Evolutionary conservation across 2,797 vertebrate species (phyloP).

Genomic region (Crenuchus spilurus): DNA sequence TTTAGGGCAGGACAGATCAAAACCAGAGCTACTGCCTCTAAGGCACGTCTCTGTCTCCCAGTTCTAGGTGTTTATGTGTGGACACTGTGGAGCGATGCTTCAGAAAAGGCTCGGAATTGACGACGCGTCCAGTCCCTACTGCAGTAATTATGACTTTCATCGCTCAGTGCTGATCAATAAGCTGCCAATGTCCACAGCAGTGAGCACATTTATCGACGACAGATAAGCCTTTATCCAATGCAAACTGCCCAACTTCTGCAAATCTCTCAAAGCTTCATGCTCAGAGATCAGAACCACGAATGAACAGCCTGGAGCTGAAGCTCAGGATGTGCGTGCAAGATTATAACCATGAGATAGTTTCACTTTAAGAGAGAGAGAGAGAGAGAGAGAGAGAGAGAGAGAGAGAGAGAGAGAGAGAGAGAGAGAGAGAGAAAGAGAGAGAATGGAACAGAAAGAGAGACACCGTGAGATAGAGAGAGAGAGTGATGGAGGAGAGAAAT

Average conservation of each 20-base stretch:
- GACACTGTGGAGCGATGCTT: background rate
- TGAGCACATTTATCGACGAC: background rate
- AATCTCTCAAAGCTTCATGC: background rate
- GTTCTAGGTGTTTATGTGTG: background rate
- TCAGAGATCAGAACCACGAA: background rate
- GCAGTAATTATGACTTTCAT: background rate
- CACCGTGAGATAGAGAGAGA: background rate
- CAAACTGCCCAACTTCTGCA: background rate
- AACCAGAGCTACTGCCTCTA: too few relatives aligned
- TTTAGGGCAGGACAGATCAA: too few relatives aligned
- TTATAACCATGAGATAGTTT: too few relatives aligned
- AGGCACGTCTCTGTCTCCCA: too few relatives aligned
- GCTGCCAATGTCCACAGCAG: background rate
- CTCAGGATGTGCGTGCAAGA: too few relatives aligned
- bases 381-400: background rate
- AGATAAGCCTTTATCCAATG: background rate
- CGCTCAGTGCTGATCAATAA: background rate
- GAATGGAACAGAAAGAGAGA: background rate
- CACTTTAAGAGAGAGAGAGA: background rate
- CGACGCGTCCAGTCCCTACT: background rate
- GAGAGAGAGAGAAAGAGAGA: background rate
- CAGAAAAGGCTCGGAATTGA: background rate
- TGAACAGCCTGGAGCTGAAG: too few relatives aligned
- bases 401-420: background rate
- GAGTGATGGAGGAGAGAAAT: too few relatives aligned